phyloP scores from a whole-genome alignment of 1,140 invertebrate genomes.

The Drosophila jambulina region DNA sequence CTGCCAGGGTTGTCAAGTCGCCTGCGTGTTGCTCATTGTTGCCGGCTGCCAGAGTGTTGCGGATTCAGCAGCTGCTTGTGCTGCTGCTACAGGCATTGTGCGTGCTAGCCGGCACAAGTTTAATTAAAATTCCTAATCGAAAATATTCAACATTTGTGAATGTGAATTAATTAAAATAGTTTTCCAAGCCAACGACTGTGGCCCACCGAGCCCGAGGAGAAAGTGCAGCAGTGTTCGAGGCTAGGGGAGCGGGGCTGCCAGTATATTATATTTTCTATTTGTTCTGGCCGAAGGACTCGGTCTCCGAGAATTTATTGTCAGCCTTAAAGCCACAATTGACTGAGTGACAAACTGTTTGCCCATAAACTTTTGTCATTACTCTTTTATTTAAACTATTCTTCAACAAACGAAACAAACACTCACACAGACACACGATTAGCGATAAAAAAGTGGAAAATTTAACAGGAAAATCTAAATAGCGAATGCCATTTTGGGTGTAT shows the following conservation, averaged over 20 bases:
- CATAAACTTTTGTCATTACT: not conserved
- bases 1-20: conserved; percentile 61
- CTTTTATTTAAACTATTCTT: not conserved
- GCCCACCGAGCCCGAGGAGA: conserved; percentile 12
- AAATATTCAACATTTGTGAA: conserved; percentile 80
- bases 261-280: conserved; percentile 9
- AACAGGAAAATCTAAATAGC: conserved; percentile 68
- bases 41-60: conserved; percentile 26
- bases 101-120: conserved; percentile 73
- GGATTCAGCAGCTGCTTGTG: conserved; percentile 1
- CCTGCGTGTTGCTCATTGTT: conserved; percentile 46
- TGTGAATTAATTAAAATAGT: conserved; percentile 85
- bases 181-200: conserved; percentile 59
- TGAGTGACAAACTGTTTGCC: conserved; percentile 1
- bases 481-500: conserved; percentile 64
- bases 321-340: conserved; percentile 9
- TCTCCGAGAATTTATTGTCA: not conserved
- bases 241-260: not conserved
- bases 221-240: conserved; percentile 7
- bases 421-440: conserved; percentile 27
- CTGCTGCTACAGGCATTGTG: conserved; percentile 39
- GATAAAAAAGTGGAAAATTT: conserved; percentile 30
- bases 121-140: conserved; percentile 85
- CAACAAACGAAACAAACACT: conserved; percentile 5
- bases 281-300: not conserved